Conservation (phyloP, 37 sponge, comb jelly and placozoan genomes). For the Agelas oroides region DNA sequence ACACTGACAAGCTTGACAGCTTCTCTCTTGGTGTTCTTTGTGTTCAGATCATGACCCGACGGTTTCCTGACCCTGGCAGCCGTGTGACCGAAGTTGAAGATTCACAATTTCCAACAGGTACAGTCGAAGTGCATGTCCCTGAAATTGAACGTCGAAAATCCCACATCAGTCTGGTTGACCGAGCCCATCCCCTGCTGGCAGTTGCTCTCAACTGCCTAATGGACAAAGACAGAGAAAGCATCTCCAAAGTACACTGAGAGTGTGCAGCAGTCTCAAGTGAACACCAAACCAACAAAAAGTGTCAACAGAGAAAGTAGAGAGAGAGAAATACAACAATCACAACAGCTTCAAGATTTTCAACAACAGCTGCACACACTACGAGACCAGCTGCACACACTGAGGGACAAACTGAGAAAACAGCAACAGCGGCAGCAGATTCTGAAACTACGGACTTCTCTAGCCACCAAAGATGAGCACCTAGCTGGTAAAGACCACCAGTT, state of each 20-base stretch:
- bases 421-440: too few relatives aligned
- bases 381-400: too few relatives aligned
- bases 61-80: neutral
- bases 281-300: too few relatives aligned
- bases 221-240: neutral
- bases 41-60: neutral
- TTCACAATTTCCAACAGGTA: neutral
- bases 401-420: too few relatives aligned
- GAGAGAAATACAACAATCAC: too few relatives aligned
- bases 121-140: neutral
- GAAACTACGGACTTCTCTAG: too few relatives aligned
- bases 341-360: too few relatives aligned
- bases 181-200: neutral
- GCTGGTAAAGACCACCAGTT: too few relatives aligned
- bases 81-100: neutral
- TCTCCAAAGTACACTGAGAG: neutral
- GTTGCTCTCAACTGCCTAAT: neutral
- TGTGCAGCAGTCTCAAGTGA: neutral
- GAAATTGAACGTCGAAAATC: neutral
- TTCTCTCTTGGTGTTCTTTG: neutral
- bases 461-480: too few relatives aligned
- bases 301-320: too few relatives aligned
- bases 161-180: neutral
- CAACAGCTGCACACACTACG: too few relatives aligned
- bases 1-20: conserved; percentile 10